Evolutionary conservation across 1,140 invertebrate genomes (phyloP).

Genomic region (Tachypleus tridentatus): DNA sequence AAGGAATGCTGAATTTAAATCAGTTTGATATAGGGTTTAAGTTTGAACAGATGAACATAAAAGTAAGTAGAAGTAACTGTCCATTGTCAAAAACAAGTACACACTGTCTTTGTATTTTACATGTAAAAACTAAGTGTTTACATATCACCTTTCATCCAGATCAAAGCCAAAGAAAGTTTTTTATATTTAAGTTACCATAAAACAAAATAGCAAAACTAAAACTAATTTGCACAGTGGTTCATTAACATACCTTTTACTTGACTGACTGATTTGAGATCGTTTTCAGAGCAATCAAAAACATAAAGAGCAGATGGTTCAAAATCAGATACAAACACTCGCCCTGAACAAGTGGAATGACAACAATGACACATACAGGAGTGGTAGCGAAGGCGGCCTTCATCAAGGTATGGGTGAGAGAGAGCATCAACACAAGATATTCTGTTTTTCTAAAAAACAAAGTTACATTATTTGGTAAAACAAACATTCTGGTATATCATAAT

Average conservation of each 20-base stretch:
- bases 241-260: conserved; percentile 74
- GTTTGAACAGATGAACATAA: too few species aligned
- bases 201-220: conserved; percentile 15
- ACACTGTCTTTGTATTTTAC: not conserved
- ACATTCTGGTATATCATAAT: too few species aligned
- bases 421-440: conserved; percentile 88
- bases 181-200: not conserved
- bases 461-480: not conserved
- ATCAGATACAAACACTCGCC: conserved; percentile 76
- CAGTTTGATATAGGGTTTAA: too few species aligned
- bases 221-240: conserved; percentile 1
- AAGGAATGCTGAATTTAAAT: too few species aligned
- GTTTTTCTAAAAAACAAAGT: conserved; percentile 55
- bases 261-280: conserved; percentile 76
- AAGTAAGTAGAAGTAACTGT: too few species aligned
- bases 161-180: not conserved
- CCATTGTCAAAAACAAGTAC: not conserved
- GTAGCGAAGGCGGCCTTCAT: conserved; percentile 92
- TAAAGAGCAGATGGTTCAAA: conserved; percentile 82
- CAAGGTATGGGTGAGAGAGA: conserved; percentile 88
- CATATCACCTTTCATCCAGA: not conserved
- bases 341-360: conserved; percentile 55
- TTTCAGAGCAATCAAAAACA: conserved; percentile 82
- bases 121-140: not conserved
- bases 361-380: conserved; percentile 99